Evolutionary conservation across 1,140 invertebrate species (phyloP).

Genomic region (Aporrectodea caliginosa): DNA sequence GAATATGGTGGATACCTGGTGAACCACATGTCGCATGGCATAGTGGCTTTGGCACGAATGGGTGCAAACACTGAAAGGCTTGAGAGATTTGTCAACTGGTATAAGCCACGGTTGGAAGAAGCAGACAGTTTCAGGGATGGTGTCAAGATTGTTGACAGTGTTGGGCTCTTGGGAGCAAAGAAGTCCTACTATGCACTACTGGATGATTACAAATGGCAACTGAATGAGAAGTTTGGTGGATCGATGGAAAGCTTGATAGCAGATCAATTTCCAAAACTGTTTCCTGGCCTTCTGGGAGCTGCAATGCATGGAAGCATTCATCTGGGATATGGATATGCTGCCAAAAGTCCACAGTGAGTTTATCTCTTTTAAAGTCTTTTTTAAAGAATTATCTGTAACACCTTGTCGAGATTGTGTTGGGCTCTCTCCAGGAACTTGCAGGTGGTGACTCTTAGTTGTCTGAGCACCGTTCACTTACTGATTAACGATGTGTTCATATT

Average conservation of each 20-base stretch:
- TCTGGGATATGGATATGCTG: slow-evolving; percentile 13
- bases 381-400: too few species aligned
- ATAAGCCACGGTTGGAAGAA: slow-evolving; percentile 1
- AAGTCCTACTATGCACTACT: slow-evolving; percentile 6
- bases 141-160: neutral
- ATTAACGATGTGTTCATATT: too few species aligned
- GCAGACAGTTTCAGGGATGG: neutral
- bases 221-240: neutral
- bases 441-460: too few species aligned
- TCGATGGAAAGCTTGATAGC: slow-evolving; percentile 3
- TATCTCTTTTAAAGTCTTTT: too few species aligned
- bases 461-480: too few species aligned
- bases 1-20: slow-evolving; percentile 20
- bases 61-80: slow-evolving; percentile 6
- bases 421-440: too few species aligned
- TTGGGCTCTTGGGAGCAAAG: neutral
- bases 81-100: slow-evolving; percentile 10
- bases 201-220: slow-evolving; percentile 10
- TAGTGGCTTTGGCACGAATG: slow-evolving; percentile 20
- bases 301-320: slow-evolving; percentile 23
- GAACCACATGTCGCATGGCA: slow-evolving; percentile 20
- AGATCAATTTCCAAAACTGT: slow-evolving; percentile 18
- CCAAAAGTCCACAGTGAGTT: neutral
- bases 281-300: slow-evolving; percentile 11
- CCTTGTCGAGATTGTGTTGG: too few species aligned